Percentiles rank a stretch among this genome's conserved stretches.
phyloP scores from a whole-genome alignment of 2,113 vertebrate species.

The Dicentrarchus labrax region DNA sequence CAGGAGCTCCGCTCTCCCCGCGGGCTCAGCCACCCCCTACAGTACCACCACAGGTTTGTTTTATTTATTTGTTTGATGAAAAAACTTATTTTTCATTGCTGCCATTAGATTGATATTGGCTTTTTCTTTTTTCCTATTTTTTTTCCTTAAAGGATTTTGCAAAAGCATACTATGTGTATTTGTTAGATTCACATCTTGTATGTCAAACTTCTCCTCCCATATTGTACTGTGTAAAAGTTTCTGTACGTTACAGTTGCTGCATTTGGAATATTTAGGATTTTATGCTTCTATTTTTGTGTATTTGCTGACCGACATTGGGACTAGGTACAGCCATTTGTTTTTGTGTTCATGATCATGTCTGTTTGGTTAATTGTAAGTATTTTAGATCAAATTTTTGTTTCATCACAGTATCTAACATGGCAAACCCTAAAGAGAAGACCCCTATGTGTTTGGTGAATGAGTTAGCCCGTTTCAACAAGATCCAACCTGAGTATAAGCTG shows the following conservation, averaged over 20 bases:
- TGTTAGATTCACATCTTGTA: too few species aligned
- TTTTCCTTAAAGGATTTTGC: background rate
- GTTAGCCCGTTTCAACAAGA: conserved; percentile 98
- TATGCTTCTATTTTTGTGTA: background rate
- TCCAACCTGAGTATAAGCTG: conserved; percentile 95
- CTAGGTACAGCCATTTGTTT: background rate
- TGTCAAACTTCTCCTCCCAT: too few species aligned
- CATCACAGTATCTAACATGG: conserved; percentile 93
- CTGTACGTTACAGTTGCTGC: too few species aligned
- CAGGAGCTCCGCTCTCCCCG: conserved; percentile 94
- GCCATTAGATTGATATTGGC: too few species aligned
- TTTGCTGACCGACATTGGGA: background rate
- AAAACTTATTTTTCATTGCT: background rate
- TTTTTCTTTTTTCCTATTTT: background rate
- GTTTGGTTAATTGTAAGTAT: background rate
- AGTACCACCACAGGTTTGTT: conserved; percentile 90
- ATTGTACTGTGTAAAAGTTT: too few species aligned
- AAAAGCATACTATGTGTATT: too few species aligned
- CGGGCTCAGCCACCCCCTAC: conserved; percentile 92
- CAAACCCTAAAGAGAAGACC: conserved; percentile 99
- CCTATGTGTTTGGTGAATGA: conserved; percentile 99
- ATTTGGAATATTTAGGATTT: too few species aligned
- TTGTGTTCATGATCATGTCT: background rate
- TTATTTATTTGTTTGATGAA: conserved; percentile 6
- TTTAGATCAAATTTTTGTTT: conserved; percentile 43